A percentile compares a stretch with the other conserved stretches of the same genome.
Conservation (phyloP, 2,888 invertebrate species). For the Caenorhabditis wallacei region DNA sequence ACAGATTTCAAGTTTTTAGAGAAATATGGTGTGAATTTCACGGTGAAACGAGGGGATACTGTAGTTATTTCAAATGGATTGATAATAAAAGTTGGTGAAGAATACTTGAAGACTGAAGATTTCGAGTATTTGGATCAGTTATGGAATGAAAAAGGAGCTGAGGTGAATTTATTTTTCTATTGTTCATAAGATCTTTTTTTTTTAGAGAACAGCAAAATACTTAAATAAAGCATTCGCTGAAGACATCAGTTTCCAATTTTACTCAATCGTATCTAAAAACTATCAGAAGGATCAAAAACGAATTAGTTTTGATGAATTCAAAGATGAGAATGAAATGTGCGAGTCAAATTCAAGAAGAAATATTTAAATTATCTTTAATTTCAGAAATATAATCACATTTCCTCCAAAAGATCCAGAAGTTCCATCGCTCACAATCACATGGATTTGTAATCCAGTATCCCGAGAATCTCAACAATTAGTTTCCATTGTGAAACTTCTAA, state of each 20-base stretch:
- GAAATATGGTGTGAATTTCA: conserved; percentile 87
- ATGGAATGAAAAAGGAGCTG: conserved; percentile 61
- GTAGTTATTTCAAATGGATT: conserved; percentile 93
- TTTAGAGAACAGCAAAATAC: conserved; percentile 3
- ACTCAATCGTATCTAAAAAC: neutral
- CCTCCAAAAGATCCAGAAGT: conserved; percentile 85
- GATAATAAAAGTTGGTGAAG: conserved; percentile 85
- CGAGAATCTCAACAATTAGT: conserved; percentile 78
- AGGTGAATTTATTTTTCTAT: neutral
- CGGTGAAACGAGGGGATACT: conserved; percentile 87
- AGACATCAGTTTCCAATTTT: conserved; percentile 27
- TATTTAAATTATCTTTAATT: neutral
- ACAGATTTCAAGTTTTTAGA: conserved; percentile 85
- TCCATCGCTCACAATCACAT: conserved; percentile 89
- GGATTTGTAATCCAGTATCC: conserved; percentile 96
- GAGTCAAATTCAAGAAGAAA: neutral
- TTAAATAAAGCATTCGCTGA: neutral
- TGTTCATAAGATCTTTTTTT: neutral
- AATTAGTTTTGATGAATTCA: conserved; percentile 17
- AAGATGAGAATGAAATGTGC: conserved; percentile 76
- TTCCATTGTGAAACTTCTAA: conserved; percentile 86
- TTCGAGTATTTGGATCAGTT: conserved; percentile 91
- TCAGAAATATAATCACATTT: conserved; percentile 72
- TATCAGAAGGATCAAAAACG: neutral
- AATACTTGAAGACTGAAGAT: conserved; percentile 90